Base-by-base conservation (phyloP, 2,888 invertebrate genomes). In the Athalia rosae region DNA sequence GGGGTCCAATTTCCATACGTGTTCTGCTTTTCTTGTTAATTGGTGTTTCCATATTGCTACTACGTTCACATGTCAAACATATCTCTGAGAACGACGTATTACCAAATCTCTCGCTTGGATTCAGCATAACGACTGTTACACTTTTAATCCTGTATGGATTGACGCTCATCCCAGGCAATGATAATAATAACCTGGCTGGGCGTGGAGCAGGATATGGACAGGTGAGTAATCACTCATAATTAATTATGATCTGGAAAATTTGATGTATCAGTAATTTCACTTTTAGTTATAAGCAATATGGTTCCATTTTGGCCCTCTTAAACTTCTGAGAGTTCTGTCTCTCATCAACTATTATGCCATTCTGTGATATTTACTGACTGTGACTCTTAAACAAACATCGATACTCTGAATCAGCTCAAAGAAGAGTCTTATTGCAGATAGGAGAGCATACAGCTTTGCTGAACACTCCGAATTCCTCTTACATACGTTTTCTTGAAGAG, bases 1-100 rank as follows among this genome's bases (percentile, higher is more conserved):
- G 97, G 61, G 98, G 98, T 0, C 95, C 97, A 0, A 90, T 93
- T 8, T 85, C 92, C 6, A 91, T 95, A 78, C 91, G 95, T 79
- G 91, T 94, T 77, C 86, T 95, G 56, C 91, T 94, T 61, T 93
- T 94, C 63, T 91, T 95, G 15, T 88, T 96, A 66, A 93, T 93
- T 83, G 91, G 93, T 4, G 92, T 97, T 77, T 93, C 94, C 80
- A 50, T 62, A 11, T 76, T 88, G 13, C 74, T 88, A 5, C 89
- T 97, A 15, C 92, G 95, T 80, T 94, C 94, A 76, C 93, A 93
- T 81, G 91, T 93, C 8, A 88, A 84, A 80, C 77, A 85, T 83
- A 87, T 83, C 77, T 82, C 81, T 43, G 79, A 80, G 83, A 84
- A 83, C 83, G 86, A 83, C 78, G 83, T 87, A 66, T 77, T 90